These are phyloP conservation scores for Scelioninae gen. 1 DNA, from an alignment of 2,888 invertebrate genomes.

Conservation along the genomic window DNA sequence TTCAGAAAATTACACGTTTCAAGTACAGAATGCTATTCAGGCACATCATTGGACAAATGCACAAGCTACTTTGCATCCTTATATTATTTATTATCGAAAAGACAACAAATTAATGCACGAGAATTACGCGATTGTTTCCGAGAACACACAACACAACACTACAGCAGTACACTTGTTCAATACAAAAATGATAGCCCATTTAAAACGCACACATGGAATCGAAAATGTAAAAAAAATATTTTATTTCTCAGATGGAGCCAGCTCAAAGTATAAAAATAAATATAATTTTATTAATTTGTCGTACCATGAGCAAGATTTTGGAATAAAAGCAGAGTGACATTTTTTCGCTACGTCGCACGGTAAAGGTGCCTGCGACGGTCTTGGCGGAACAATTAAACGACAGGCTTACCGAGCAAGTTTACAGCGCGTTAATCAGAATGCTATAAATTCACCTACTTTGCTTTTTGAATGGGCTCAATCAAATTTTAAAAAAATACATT, in stretches of 20 bases:
- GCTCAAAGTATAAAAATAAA: slow-evolving; percentile 2
- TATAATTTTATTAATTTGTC: slow-evolving; percentile 2
- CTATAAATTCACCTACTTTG: too few species aligned
- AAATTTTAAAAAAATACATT: slow-evolving; percentile 21
- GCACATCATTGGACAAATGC: slow-evolving; percentile 18
- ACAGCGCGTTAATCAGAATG: not conserved
- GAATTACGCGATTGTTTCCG: not conserved
- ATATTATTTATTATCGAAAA: not conserved
- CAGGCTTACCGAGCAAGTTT: slow-evolving; percentile 1
- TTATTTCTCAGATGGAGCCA: slow-evolving; percentile 1
- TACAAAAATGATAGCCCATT: not conserved
- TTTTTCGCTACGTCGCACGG: slow-evolving; percentile 4
- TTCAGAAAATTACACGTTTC: slow-evolving; percentile 24
- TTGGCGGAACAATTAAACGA: slow-evolving; percentile 5
- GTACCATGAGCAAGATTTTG: not conserved
- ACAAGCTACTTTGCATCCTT: slow-evolving; percentile 2
- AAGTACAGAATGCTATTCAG: slow-evolving; percentile 25
- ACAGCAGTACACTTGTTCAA: not conserved
- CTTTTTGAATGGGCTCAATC: slow-evolving; percentile 34
- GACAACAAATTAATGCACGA: not conserved
- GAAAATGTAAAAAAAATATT: not conserved
- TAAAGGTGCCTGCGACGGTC: slow-evolving; percentile 11
- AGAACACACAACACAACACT: not conserved
- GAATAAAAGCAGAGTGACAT: not conserved
- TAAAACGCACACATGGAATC: not conserved